phyloP scores from a whole-genome alignment of 2,113 vertebrate species.

The Xenus cinereus region DNA sequence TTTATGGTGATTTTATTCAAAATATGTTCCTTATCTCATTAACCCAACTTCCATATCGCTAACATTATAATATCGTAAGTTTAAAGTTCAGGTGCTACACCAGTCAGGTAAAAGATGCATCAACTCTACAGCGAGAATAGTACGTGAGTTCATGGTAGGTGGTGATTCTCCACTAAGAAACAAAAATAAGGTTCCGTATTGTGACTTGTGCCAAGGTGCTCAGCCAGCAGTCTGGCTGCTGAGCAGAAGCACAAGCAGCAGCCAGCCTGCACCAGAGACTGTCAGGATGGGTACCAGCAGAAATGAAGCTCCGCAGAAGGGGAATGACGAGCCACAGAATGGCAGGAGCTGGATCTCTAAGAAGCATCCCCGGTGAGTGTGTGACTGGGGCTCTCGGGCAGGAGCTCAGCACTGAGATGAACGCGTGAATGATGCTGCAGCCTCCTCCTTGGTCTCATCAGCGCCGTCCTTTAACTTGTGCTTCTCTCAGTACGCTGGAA shows the following conservation, averaged over 20 bases:
- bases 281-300: background rate
- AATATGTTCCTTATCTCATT: background rate
- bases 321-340: background rate
- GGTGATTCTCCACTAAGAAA: background rate
- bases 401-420: background rate
- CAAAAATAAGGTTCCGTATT: background rate
- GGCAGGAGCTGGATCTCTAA: background rate
- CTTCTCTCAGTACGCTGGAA: background rate
- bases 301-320: background rate
- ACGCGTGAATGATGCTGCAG: background rate
- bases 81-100: background rate
- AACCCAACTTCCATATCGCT: background rate
- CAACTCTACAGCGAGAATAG: background rate
- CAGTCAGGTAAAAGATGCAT: background rate
- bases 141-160: accelerated
- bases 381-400: background rate
- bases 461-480: background rate
- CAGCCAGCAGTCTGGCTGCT: background rate
- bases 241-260: background rate
- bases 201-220: background rate
- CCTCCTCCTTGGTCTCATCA: background rate
- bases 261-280: background rate
- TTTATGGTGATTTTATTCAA: background rate
- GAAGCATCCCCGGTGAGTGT: background rate
- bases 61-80: background rate